A percentile compares a stretch with the other conserved stretches of the same genome.
phyloP scores from a whole-genome alignment of 2,888 invertebrate species.

The Chorisops tibialis region DNA sequence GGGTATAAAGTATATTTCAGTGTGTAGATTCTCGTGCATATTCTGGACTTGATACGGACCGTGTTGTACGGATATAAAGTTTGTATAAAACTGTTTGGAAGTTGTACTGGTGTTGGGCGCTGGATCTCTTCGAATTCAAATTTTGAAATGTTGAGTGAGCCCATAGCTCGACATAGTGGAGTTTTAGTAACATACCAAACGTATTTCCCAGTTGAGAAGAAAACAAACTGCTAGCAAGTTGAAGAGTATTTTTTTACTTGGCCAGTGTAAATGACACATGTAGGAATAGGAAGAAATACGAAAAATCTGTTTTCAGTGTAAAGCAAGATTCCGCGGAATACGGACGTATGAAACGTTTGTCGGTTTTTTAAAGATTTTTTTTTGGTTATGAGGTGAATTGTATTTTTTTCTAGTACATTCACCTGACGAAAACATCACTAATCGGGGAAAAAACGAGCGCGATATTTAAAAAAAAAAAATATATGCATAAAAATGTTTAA shows the following conservation, averaged over 20 bases:
- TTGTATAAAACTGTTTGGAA: neutral
- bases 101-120: neutral
- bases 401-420: conserved; percentile 16
- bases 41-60: neutral
- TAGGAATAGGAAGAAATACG: conserved; percentile 27
- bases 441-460: neutral
- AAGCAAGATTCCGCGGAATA: conserved; percentile 51
- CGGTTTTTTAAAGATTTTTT: conserved; percentile 27
- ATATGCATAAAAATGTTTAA: conserved; percentile 13
- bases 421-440: conserved; percentile 2
- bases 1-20: too few relatives aligned
- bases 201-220: conserved; percentile 25
- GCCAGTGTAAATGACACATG: conserved; percentile 27
- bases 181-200: too few relatives aligned
- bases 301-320: conserved; percentile 50
- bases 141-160: conserved; percentile 4
- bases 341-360: conserved; percentile 41
- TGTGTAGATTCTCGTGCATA: neutral
- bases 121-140: conserved; percentile 13
- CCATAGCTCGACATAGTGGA: neutral
- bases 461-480: conserved; percentile 31
- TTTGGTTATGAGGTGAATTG: conserved; percentile 3
- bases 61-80: neutral
- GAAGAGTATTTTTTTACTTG: conserved; percentile 21
- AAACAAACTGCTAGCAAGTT: conserved; percentile 16